Conservation (phyloP, 2,797 vertebrate genomes). For the Vespertilio murinus region DNA sequence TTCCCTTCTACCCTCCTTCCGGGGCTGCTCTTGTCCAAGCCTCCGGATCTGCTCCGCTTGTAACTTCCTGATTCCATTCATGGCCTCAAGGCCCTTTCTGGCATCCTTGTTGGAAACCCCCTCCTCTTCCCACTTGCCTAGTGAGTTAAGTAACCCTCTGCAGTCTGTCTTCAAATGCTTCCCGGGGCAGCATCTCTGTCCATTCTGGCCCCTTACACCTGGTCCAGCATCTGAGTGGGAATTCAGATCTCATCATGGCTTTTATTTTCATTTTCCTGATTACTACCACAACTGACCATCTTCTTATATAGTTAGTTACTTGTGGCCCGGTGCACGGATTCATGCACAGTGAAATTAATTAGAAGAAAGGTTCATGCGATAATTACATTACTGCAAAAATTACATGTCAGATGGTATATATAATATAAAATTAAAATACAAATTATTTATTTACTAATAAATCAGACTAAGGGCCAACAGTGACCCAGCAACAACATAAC, state of each 20-base stretch:
- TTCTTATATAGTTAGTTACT: neutral
- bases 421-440: no score
- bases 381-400: no score
- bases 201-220: neutral
- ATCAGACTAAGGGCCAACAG: no score
- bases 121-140: neutral
- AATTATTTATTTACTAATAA: no score
- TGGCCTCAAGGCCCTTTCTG: neutral
- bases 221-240: neutral
- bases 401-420: no score
- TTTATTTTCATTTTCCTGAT: conserved; percentile 29
- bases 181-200: neutral
- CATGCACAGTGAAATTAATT: no score
- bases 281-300: neutral
- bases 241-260: neutral
- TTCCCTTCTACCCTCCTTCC: neutral
- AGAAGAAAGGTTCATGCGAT: no score
- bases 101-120: neutral
- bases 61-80: neutral
- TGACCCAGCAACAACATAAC: no score
- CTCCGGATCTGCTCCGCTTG: neutral
- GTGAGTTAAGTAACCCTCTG: neutral
- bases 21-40: neutral
- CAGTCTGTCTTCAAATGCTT: neutral
- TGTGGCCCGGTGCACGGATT: no score